Evolutionary conservation across 2,888 invertebrate species (phyloP), one percentile per base, ranked within the genome.

Genomic region (Alloplasta piceator): DNA sequence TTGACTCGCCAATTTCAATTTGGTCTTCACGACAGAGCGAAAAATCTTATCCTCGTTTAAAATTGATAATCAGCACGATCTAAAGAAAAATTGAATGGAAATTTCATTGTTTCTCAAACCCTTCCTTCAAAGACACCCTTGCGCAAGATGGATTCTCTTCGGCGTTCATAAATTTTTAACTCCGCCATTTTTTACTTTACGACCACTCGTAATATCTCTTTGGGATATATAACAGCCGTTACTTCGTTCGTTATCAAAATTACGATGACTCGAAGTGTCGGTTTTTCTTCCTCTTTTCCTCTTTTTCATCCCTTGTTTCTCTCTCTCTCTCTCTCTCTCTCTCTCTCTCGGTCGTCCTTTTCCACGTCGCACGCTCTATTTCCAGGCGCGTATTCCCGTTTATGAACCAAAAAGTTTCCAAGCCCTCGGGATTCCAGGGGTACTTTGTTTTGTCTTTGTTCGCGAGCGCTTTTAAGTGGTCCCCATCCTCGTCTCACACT

Each of bases 361-460:
- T 26, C 26, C 26, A 26, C 26, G 26, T 26, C 26, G 26, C 26
- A 26, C 26, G 26, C 26, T 26, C 26, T 26, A 36, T 55, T 38
- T 41, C 16, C 60, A n/a, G n/a, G 39, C 64, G 50, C 26, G 9
- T 60, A 58, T 67, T 74, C 60, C 50, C 26, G 56, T 67, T 74
- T 66, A 67, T 67, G 67, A 60, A 58, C 38, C 12, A 50, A 74
- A 73, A 63, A 63, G 63, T 63, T 63, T 71, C 55, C 26, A 26
- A 55, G 55, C 36, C 55, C 36, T 36, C 55, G 55, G 9, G 7
- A 6, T 6, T 36, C 55, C 36, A 16, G 14, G 36, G 60, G 43
- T 55, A 78, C 36, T 74, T 70, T 64, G 36, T 68, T 79, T 74
- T 68, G 68, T 79, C 78, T 63, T 63, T 63, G 78, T 79, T 70